phyloP scores from a whole-genome alignment of 2,797 vertebrate genomes.

The Rhinogobio ventralis region DNA sequence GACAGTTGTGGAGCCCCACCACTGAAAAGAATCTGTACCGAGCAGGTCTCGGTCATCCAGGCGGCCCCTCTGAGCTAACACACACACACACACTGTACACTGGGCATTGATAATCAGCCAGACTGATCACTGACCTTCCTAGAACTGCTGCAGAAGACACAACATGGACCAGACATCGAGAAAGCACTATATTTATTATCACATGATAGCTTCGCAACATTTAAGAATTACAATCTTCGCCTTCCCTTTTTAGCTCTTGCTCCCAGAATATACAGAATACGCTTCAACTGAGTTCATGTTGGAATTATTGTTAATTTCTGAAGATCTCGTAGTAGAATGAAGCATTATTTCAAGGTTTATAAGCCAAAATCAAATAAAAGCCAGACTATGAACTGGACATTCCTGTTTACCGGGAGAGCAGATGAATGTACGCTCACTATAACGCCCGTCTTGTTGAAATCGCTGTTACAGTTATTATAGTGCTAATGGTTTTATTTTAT shows the following conservation, averaged over 20 bases:
- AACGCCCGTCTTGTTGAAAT: conserved; percentile 11
- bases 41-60: conserved; percentile 79
- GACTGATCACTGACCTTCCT: conserved; percentile 41
- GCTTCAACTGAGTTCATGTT: neutral
- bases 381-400: conserved; percentile 23
- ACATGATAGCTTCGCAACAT: neutral
- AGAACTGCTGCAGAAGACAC: conserved; percentile 43
- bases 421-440: conserved; percentile 24
- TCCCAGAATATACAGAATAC: neutral
- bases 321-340: neutral
- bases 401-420: conserved; percentile 21
- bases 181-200: conserved; percentile 50
- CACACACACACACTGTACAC: conserved; percentile 14
- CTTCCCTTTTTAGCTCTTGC: neutral
- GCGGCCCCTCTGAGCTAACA: conserved; percentile 79
- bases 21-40: conserved; percentile 85
- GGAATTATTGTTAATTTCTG: neutral
- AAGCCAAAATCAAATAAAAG: conserved; percentile 7
- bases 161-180: conserved; percentile 37
- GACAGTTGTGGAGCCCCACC: conserved; percentile 81
- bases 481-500: conserved; percentile 7
- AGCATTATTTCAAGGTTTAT: conserved; percentile 9
- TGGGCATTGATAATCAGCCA: conserved; percentile 42
- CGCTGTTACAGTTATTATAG: conserved; percentile 17
- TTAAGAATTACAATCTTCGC: conserved; percentile 19